These are phyloP conservation scores for Chironomus tepperi DNA, from an alignment of 1,140 invertebrate species.

Conservation along the genomic window DNA sequence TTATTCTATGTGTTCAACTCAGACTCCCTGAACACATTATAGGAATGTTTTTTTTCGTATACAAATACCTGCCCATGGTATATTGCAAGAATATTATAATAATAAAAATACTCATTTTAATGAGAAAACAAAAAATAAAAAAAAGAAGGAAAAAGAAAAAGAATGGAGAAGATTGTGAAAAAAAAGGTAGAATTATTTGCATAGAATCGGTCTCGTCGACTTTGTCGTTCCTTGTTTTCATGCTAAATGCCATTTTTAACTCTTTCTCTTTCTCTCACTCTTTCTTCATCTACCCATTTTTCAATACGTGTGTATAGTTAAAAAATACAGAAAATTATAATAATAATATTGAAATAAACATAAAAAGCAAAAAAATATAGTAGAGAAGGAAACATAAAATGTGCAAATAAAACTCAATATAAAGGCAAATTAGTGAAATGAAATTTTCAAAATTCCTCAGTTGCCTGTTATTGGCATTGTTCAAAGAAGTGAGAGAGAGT, in stretches of 20 bases:
- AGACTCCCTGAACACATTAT: no score
- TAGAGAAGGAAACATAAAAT: constrained; percentile 13
- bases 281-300: neutral
- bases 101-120: neutral
- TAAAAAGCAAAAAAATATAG: neutral
- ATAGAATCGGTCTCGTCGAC: constrained; percentile 5
- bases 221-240: constrained; percentile 8
- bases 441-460: constrained; percentile 14
- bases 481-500: neutral
- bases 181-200: constrained; percentile 1
- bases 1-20: no score
- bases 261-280: neutral
- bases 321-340: neutral
- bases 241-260: constrained; percentile 4
- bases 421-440: constrained; percentile 13
- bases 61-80: no score
- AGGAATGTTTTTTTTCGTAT: no score
- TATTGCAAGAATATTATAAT: no score
- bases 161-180: constrained; percentile 12
- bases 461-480: constrained; percentile 12
- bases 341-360: neutral
- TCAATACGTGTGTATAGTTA: neutral
- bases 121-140: neutral
- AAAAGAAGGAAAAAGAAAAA: neutral
- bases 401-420: constrained; percentile 14